Evolutionary conservation across 2,113 vertebrate genomes (phyloP), one percentile per base, ranked within the genome.

Genomic region (Tragelaphus scriptus): DNA sequence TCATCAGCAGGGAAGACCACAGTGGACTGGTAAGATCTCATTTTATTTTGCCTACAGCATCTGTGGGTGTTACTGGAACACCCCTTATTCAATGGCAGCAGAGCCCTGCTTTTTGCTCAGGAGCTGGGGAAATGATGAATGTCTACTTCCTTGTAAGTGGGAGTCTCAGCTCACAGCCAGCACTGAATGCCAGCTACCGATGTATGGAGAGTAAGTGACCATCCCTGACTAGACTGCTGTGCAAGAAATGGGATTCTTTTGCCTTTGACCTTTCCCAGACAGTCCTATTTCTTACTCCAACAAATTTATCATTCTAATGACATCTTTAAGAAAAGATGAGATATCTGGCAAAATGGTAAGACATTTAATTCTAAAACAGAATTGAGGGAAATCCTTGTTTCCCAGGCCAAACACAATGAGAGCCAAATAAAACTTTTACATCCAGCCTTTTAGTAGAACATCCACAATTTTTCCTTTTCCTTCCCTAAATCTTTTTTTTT

Each of bases 351-450:
- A 82, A 91, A 58, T 75, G 32, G 40, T 9, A 53, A 85, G 79
- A 44, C 86, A 68, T 49, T 85, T 36, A 89, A 63, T 85, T 40
- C 26, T 71, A 55, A n/a, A 63, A 17, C 55, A 80, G 49, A 85
- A 88, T 21, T 84, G 68, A 49, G 44, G 30, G 25, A 59, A 92
- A 51, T 36, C 81, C 53, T 96, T 47, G 56, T 28, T 92, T 98
- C 55, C 17, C 11, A 79, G 53, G 59, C 55, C 55, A 97, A 88
- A 30, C 32, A 51, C 16, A 15, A 96, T 32, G 81, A 49, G 44
- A 90, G 17, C 88, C 93, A 96, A 97, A 95, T 68, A 30, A 97
- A 95, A 5, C 65, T 96, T 98, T 95, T 82, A 94, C 55, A 86
- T 97, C 79, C 53, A 26, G 30, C 0, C 15, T 30, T 95, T 88